Conservation (phyloP, 2,888 invertebrate species). For the Mesopsocus fuscifrons region DNA sequence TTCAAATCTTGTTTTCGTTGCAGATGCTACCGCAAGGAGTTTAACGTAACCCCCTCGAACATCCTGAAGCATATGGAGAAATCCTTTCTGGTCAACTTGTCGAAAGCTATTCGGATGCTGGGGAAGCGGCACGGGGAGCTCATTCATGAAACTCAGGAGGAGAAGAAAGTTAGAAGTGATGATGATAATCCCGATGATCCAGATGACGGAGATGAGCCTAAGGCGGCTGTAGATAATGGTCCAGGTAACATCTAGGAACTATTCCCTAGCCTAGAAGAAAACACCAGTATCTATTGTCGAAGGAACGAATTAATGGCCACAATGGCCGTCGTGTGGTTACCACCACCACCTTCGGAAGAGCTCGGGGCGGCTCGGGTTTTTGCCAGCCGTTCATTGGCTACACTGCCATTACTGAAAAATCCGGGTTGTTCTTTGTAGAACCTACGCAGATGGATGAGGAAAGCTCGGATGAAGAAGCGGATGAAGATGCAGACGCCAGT, state of each 20-base stretch:
- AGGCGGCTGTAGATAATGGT: not conserved
- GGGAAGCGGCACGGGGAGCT: constrained; percentile 17
- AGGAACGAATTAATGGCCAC: no score
- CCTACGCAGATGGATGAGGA: constrained; percentile 24
- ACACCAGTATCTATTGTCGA: no score
- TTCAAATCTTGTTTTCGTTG: no score
- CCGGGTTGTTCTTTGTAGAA: no score
- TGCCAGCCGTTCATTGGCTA: no score
- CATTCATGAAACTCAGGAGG: not conserved
- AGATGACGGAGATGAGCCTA: constrained; percentile 12
- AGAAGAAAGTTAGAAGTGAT: constrained; percentile 18
- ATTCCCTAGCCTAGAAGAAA: no score
- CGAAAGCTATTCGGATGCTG: constrained; percentile 15
- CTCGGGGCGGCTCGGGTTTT: no score
- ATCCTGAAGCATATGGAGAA: constrained; percentile 57
- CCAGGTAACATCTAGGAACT: no score
- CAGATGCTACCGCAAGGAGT: constrained; percentile 34
- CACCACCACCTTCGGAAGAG: no score
- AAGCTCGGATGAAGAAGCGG: constrained; percentile 48
- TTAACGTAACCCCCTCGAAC: constrained; percentile 44
- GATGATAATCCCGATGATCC: constrained; percentile 18
- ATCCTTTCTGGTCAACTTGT: constrained; percentile 32
- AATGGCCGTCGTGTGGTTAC: no score
- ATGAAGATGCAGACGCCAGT: constrained; percentile 29
- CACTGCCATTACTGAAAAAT: no score